These are phyloP conservation scores for Sebastiscus tertius DNA, from an alignment of 2,797 vertebrate genomes.

Conservation along the genomic window DNA sequence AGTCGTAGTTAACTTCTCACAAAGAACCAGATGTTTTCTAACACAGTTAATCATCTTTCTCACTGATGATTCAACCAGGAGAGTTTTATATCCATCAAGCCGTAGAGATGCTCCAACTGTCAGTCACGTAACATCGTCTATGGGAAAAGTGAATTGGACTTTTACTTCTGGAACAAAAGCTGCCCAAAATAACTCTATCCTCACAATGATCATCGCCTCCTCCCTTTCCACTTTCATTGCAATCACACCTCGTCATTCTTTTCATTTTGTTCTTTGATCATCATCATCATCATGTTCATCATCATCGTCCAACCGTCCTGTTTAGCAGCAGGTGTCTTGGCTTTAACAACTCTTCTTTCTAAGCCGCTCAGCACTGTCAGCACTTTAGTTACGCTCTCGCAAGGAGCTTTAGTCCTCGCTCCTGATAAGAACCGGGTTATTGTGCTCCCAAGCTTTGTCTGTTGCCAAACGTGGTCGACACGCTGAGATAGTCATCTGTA, in stretches of 20 bases:
- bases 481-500: conserved; percentile 64
- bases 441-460: conserved; percentile 49
- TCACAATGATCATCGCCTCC: background rate
- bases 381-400: conserved; percentile 73
- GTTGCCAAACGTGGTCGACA: conserved; percentile 30
- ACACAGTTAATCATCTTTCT: background rate
- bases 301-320: conserved; percentile 29
- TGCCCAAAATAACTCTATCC: background rate
- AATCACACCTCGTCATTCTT: background rate
- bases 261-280: background rate
- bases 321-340: conserved; percentile 76
- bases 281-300: conserved; percentile 24
- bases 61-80: background rate
- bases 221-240: background rate
- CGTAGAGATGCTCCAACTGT: background rate
- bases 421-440: conserved; percentile 59
- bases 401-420: conserved; percentile 64
- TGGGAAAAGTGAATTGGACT: background rate
- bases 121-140: background rate
- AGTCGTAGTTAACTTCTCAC: background rate
- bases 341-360: conserved; percentile 53
- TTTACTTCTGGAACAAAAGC: background rate
- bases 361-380: conserved; percentile 71
- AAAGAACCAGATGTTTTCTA: background rate
- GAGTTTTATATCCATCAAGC: background rate